phyloP scores from a whole-genome alignment of 1,140 invertebrate genomes.

The Ptiloglossa arizonensis region DNA sequence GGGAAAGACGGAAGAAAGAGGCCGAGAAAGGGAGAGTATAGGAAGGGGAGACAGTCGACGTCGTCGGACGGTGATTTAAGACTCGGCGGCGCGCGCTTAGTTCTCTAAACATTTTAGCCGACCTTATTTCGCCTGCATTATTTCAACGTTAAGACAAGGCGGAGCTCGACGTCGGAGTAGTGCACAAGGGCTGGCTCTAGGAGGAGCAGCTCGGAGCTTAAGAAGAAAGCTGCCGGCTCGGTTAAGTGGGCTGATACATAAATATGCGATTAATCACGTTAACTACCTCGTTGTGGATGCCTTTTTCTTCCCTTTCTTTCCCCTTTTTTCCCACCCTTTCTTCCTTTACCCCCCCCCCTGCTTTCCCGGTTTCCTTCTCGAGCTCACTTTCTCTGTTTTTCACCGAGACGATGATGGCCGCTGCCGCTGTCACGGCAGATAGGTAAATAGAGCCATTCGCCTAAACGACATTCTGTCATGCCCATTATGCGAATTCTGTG shows the following conservation, averaged over 20 bases:
- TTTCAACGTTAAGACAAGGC: constrained; percentile 74
- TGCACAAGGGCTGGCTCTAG: constrained; percentile 38
- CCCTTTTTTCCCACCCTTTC: background rate
- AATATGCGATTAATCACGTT: constrained; percentile 79
- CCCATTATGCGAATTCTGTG: constrained; percentile 68
- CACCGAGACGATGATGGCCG: constrained; percentile 10
- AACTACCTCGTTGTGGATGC: constrained; percentile 64
- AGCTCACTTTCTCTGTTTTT: constrained; percentile 28
- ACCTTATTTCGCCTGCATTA: constrained; percentile 77
- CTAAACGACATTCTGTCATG: constrained; percentile 65
- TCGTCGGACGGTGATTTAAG: constrained; percentile 69
- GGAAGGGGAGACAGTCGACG: constrained; percentile 51
- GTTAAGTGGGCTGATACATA: constrained; percentile 77
- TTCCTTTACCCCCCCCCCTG: background rate
- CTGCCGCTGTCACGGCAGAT: constrained; percentile 39
- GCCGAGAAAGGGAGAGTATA: constrained; percentile 13
- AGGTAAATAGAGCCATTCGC: constrained; percentile 73
- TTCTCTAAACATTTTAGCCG: constrained; percentile 77
- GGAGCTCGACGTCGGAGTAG: constrained; percentile 53
- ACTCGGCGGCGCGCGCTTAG: constrained; percentile 62
- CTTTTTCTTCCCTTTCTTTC: constrained; percentile 26
- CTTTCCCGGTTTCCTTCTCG: background rate
- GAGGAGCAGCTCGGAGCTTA: constrained; percentile 51
- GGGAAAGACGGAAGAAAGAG: constrained; percentile 5
- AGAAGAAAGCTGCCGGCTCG: constrained; percentile 67